These are phyloP conservation scores for Lobophora halterata DNA, from an alignment of 2,888 invertebrate species.

Conservation along the genomic window DNA sequence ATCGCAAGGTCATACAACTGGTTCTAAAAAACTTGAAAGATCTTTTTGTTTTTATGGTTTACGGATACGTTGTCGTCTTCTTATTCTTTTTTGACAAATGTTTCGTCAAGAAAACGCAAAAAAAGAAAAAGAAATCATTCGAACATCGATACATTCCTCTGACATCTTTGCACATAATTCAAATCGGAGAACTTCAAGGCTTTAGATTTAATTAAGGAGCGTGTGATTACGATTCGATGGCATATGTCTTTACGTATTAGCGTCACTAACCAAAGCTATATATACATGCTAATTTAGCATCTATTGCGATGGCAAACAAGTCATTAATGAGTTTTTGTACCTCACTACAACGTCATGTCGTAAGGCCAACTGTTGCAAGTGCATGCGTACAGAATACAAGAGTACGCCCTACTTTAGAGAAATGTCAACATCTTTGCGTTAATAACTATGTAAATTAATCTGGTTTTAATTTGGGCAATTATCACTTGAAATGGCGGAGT, in stretches of 20 bases:
- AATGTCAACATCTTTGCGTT: slow-evolving; percentile 53
- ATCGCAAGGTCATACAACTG: slow-evolving; percentile 60
- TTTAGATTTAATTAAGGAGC: slow-evolving; percentile 10
- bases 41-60: too few relatives aligned
- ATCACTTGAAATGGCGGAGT: slow-evolving; percentile 14
- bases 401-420: slow-evolving; percentile 51
- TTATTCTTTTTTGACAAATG: too few relatives aligned
- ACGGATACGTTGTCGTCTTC: too few relatives aligned
- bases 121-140: neutral
- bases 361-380: slow-evolving; percentile 60
- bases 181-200: slow-evolving; percentile 6
- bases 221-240: slow-evolving; percentile 7
- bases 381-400: slow-evolving; percentile 51
- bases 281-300: slow-evolving; percentile 5
- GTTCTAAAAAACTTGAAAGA: slow-evolving; percentile 58
- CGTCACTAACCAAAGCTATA: neutral
- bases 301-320: slow-evolving; percentile 3
- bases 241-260: slow-evolving; percentile 7
- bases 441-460: slow-evolving; percentile 23
- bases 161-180: slow-evolving; percentile 16
- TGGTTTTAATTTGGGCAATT: slow-evolving; percentile 27
- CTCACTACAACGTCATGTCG: slow-evolving; percentile 48
- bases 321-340: slow-evolving; percentile 35
- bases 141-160: neutral
- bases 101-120: too few relatives aligned